A percentile compares a stretch with the other conserved stretches of the same genome.
phyloP scores from a whole-genome alignment of 2,797 vertebrate genomes.

The Coregonus ussuriensis region DNA sequence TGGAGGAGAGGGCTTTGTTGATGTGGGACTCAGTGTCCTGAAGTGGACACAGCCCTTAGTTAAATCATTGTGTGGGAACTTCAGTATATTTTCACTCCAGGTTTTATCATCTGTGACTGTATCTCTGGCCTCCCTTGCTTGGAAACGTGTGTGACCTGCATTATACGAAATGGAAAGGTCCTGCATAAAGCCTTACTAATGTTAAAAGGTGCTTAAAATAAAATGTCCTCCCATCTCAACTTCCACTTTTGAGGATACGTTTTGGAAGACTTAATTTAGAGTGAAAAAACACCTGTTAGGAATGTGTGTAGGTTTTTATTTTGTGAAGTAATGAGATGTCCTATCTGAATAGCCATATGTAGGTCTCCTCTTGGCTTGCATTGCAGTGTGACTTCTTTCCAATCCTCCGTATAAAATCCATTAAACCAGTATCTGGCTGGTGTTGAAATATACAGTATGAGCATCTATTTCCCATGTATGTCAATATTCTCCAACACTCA shows the following conservation, averaged over 20 bases:
- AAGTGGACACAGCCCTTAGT: slow-evolving; percentile 34
- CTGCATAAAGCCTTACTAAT: slow-evolving; percentile 5
- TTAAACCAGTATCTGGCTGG: slow-evolving; percentile 12
- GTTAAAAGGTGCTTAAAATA: slow-evolving; percentile 16
- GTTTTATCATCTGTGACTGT: slow-evolving; percentile 59
- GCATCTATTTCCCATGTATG: background rate
- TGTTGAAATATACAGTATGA: background rate
- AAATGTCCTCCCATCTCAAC: slow-evolving; percentile 8
- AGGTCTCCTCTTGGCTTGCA: background rate
- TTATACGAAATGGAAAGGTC: slow-evolving; percentile 10
- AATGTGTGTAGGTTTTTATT: background rate
- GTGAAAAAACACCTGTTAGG: background rate
- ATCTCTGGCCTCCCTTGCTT: slow-evolving; percentile 43
- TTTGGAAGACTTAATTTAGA: background rate
- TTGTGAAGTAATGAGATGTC: background rate
- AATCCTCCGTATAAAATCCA: background rate
- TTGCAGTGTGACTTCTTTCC: slow-evolving; percentile 1
- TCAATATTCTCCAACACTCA: background rate
- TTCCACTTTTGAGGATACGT: background rate
- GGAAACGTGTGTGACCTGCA: slow-evolving; percentile 42
- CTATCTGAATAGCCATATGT: background rate
- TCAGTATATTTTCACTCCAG: slow-evolving; percentile 49
- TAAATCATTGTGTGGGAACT: slow-evolving; percentile 59
- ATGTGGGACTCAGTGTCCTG: slow-evolving; percentile 48
- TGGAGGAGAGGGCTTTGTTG: slow-evolving; percentile 50